Conservation (phyloP, 2,888 invertebrate species). For the Petrolisthes cinctipes region DNA sequence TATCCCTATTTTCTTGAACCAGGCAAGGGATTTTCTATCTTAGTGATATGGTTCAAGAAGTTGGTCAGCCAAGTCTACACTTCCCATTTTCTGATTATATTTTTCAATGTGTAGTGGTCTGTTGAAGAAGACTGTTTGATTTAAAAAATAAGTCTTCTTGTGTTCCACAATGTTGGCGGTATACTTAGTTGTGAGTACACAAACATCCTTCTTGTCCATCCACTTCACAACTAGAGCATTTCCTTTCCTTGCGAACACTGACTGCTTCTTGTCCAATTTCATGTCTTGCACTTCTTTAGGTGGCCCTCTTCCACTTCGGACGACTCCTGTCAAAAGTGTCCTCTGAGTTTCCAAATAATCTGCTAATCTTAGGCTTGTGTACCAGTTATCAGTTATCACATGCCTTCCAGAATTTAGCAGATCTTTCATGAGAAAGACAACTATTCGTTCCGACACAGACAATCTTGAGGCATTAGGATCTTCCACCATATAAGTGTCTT, state of each 20-base stretch:
- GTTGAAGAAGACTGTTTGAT: background rate
- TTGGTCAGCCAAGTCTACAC: constrained; percentile 2
- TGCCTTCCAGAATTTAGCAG: background rate
- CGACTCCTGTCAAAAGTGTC: constrained; percentile 19
- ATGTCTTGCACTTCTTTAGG: background rate
- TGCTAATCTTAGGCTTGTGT: background rate
- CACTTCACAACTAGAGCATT: constrained; percentile 20
- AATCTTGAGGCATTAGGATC: background rate
- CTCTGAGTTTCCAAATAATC: background rate
- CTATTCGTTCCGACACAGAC: background rate
- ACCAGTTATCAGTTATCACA: constrained; percentile 21
- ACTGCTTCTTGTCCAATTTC: background rate
- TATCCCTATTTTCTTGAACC: constrained; percentile 16
- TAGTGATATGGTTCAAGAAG: background rate
- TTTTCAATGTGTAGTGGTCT: constrained; percentile 17
- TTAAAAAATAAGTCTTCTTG: background rate
- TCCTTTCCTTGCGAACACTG: constrained; percentile 1
- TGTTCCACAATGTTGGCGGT: constrained; percentile 7
- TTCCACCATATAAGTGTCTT: background rate
- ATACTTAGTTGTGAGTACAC: constrained; percentile 17
- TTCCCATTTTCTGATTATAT: constrained; percentile 5
- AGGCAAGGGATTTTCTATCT: constrained; percentile 10
- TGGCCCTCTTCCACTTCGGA: constrained; percentile 28
- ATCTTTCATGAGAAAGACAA: background rate
- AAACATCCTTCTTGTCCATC: constrained; percentile 6